These are phyloP conservation scores for Arge pagana DNA, from an alignment of 2,888 invertebrate species.

Conservation along the genomic window DNA sequence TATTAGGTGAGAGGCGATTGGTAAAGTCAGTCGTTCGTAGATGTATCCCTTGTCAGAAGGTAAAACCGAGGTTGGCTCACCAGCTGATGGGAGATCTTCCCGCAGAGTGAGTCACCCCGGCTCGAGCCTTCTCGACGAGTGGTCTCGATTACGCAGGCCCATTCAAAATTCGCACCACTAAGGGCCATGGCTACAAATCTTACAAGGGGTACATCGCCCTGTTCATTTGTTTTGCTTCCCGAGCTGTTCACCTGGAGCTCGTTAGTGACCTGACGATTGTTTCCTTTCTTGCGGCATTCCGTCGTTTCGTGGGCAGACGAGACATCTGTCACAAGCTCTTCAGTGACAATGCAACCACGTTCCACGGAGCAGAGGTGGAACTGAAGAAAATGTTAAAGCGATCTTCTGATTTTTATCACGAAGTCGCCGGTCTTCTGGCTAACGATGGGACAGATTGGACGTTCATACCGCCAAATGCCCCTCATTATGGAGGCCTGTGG, in stretches of 20 bases:
- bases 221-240: conserved; percentile 25
- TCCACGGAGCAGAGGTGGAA: conserved; percentile 17
- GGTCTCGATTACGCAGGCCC: conserved; percentile 1
- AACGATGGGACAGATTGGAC: conserved; percentile 2
- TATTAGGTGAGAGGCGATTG: not conserved
- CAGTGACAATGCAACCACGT: conserved; percentile 25
- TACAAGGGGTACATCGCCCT: conserved; percentile 24
- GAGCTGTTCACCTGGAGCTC: conserved; percentile 24
- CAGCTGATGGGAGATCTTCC: conserved; percentile 11
- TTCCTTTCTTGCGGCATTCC: conserved; percentile 17
- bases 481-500: not conserved
- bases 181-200: conserved; percentile 10
- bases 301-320: conserved; percentile 13
- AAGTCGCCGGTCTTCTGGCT: not conserved
- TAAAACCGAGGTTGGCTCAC: conserved; percentile 18
- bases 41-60: conserved; percentile 26
- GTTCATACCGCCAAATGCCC: conserved; percentile 1
- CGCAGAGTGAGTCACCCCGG: conserved; percentile 2
- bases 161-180: not conserved
- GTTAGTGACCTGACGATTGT: conserved; percentile 23
- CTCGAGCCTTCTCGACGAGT: not conserved
- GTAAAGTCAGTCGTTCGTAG: conserved; percentile 5
- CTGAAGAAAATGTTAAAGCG: not conserved
- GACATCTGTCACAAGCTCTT: conserved; percentile 10
- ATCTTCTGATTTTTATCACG: not conserved